Evolutionary conservation across 2,888 invertebrate species (phyloP).

Genomic region (Aspidapion aeneum): DNA sequence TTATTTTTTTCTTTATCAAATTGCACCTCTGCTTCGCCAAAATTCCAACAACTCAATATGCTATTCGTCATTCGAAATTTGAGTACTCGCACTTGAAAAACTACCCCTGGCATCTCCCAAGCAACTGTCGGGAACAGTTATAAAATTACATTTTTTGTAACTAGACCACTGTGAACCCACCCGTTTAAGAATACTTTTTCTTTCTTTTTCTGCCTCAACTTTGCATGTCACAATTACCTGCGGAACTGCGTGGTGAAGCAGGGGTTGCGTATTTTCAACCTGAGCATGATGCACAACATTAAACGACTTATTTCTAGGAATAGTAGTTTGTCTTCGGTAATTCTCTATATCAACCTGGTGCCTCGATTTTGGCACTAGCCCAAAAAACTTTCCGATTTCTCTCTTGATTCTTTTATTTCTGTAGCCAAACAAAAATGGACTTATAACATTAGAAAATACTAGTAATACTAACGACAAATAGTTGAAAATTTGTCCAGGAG

Average conservation of each 20-base stretch:
- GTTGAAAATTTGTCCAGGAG: conserved; percentile 49
- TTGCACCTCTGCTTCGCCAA: background rate
- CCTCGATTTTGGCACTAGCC: conserved; percentile 28
- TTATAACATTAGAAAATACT: conserved; percentile 60
- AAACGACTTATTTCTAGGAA: conserved; percentile 25
- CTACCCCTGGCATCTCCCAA: conserved; percentile 44
- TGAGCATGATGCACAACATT: conserved; percentile 22
- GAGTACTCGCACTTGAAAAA: conserved; percentile 48
- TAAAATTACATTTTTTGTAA: conserved; percentile 45
- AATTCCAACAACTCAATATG: background rate
- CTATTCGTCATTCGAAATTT: conserved; percentile 44
- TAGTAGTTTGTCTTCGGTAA: conserved; percentile 11
- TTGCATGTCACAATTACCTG: conserved; percentile 44
- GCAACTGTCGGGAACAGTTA: conserved; percentile 45
- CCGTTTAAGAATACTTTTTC: conserved; percentile 45
- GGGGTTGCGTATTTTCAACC: conserved; percentile 21
- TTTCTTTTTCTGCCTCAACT: conserved; percentile 34
- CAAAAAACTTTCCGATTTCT: conserved; percentile 53
- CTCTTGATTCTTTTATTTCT: conserved; percentile 64
- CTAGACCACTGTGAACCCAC: conserved; percentile 42
- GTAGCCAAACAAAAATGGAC: conserved; percentile 75
- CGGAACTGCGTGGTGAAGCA: conserved; percentile 26
- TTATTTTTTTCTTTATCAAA: background rate
- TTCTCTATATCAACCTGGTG: conserved; percentile 8
- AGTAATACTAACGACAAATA: conserved; percentile 56